phyloP scores from a whole-genome alignment of 2,113 vertebrate genomes.

The Perccottus glenii region DNA sequence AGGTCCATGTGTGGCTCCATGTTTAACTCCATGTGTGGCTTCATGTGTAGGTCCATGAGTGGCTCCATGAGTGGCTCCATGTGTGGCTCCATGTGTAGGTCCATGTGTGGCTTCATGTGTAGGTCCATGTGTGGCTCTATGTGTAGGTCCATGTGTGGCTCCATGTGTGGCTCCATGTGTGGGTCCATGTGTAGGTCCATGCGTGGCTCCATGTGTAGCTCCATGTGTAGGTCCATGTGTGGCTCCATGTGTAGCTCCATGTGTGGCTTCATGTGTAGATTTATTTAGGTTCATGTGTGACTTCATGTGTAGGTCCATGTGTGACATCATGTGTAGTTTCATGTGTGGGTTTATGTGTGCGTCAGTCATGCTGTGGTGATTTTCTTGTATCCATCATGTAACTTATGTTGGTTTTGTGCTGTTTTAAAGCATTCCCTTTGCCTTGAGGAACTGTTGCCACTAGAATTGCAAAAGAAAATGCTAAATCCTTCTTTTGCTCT shows the following conservation, averaged over 20 bases:
- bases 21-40: slow-evolving; percentile 40
- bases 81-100: no score
- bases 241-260: no score
- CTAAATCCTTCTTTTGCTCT: slow-evolving; percentile 59
- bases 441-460: slow-evolving; percentile 77
- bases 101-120: no score
- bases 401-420: slow-evolving; percentile 82
- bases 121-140: no score
- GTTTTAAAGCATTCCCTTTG: slow-evolving; percentile 81
- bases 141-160: no score
- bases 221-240: no score
- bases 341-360: slow-evolving; percentile 65
- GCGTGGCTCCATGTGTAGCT: no score
- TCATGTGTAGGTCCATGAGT: slow-evolving; percentile 47
- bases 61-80: no score
- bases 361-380: slow-evolving; percentile 74
- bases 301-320: slow-evolving; percentile 40
- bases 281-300: no score
- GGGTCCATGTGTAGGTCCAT: no score
- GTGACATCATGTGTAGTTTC: slow-evolving; percentile 57
- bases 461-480: slow-evolving; percentile 64
- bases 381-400: slow-evolving; percentile 84
- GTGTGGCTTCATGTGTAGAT: no score
- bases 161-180: no score
- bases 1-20: slow-evolving; percentile 69